Evolutionary conservation across 1,140 invertebrate genomes (phyloP).

Genomic region (Chelonus insularis): DNA sequence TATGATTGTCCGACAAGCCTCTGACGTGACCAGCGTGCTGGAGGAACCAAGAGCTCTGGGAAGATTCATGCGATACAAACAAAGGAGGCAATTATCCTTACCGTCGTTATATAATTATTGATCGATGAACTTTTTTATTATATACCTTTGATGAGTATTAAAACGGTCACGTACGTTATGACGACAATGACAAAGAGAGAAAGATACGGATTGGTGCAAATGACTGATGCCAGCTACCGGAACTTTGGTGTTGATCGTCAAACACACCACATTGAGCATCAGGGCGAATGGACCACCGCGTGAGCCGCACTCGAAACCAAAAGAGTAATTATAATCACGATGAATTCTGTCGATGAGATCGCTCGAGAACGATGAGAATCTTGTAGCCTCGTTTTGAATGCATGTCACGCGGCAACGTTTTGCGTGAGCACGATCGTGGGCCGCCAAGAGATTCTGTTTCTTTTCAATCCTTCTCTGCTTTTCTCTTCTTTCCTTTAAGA

Average conservation of each 20-base stretch:
- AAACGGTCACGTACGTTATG: not conserved
- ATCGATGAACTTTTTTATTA: slow-evolving; percentile 13
- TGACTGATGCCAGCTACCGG: slow-evolving; percentile 12
- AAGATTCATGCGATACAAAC: slow-evolving; percentile 6
- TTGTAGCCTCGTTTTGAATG: slow-evolving; percentile 46
- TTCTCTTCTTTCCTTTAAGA: not conserved
- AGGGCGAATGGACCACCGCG: slow-evolving; percentile 13
- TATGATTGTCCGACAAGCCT: not conserved
- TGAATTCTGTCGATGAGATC: slow-evolving; percentile 20
- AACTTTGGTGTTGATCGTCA: not conserved
- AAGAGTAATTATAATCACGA: slow-evolving; percentile 19
- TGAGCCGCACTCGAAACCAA: not conserved
- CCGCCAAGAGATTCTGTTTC: not conserved
- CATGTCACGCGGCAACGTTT: slow-evolving; percentile 50
- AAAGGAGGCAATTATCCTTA: slow-evolving; percentile 15
- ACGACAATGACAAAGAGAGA: not conserved
- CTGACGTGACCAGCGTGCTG: slow-evolving; percentile 29
- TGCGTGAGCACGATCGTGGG: slow-evolving; percentile 44
- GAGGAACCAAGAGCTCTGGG: slow-evolving; percentile 10
- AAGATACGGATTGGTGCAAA: not conserved
- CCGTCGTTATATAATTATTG: slow-evolving; percentile 21
- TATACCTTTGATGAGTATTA: slow-evolving; percentile 2
- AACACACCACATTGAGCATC: not conserved
- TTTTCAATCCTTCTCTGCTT: not conserved
- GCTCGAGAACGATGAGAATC: slow-evolving; percentile 38